phyloP scores from a whole-genome alignment of 2,888 invertebrate genomes.

The Lasioglossum lativentre region DNA sequence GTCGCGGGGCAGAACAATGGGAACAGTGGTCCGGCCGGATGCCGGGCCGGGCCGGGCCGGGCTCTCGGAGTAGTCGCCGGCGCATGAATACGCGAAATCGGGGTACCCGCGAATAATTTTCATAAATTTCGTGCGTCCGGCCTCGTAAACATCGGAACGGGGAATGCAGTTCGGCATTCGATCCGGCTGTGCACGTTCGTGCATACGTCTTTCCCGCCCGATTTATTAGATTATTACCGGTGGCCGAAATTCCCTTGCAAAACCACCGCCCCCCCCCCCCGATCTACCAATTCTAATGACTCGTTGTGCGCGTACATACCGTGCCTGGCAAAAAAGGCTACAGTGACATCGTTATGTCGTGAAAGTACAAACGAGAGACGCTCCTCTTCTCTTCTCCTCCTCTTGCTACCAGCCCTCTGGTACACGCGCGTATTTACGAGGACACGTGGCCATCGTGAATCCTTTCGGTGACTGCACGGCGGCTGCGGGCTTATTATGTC shows the following conservation, averaged over 20 bases:
- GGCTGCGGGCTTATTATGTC: conserved; percentile 34
- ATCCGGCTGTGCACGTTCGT: conserved; percentile 37
- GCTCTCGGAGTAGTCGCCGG: conserved; percentile 7
- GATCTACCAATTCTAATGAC: conserved; percentile 41
- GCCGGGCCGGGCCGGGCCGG: conserved; percentile 37
- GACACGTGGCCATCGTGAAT: conserved; percentile 19
- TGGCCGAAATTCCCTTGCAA: conserved; percentile 40
- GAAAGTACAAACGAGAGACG: conserved; percentile 10
- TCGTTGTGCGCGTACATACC: conserved; percentile 13
- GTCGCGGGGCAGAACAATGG: conserved; percentile 65
- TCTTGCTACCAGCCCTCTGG: background rate
- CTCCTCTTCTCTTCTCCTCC: background rate
- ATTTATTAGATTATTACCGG: conserved; percentile 80
- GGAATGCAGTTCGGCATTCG: conserved; percentile 57
- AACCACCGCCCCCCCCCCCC: background rate
- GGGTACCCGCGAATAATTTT: conserved; percentile 81
- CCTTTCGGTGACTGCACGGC: background rate
- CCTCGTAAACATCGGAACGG: conserved; percentile 77
- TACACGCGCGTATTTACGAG: conserved; percentile 35
- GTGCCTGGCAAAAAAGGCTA: conserved; percentile 5
- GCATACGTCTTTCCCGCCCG: conserved; percentile 50
- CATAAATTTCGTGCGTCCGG: conserved; percentile 78
- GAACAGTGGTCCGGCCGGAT: conserved; percentile 46
- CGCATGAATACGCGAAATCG: conserved; percentile 76
- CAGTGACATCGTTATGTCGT: conserved; percentile 46